Evolutionary conservation across 1,140 invertebrate genomes (phyloP), one percentile per base, ranked within the genome.

Genomic region (Probaryconus sp.): DNA sequence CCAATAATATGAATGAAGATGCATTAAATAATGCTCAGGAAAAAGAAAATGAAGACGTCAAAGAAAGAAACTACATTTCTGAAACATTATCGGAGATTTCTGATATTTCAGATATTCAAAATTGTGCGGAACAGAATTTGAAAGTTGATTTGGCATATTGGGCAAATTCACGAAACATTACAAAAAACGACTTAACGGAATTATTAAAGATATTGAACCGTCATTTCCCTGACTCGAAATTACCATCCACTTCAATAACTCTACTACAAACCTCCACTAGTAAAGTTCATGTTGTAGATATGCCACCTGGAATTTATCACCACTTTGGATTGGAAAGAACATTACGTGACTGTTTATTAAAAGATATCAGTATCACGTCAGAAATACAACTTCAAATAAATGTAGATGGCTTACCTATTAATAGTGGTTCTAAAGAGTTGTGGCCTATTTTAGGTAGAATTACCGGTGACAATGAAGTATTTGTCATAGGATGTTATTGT

Each of bases 401-500:
- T 11, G 21, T 48, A 14, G 45, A 48, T 33, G 45, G 45, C 10
- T 20, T 48, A 6, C 7, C 45, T 9, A 20, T 48, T 2, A 48
- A 33, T 33, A 10, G 6, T n/a, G 13, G 30, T 33, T 20, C 18
- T 7, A 48, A 48, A 18, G 7, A 48, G 13, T 16, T 51, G 7
- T 37, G 47, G 47, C 47, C 47, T 37, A 51, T 51, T 14, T 51
- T 51, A 17, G 30, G 47, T 4, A 3, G 11, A 21, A 37, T 51
- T 10, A 5, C 14, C 3, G 31, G 20, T 3, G 9, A 5, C 3
- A 24, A 13, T 16, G 13, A 26, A 26, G 9, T 53, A 10, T 42
- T 55, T 42, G 1, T 31, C 14, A 42, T 55, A 30, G 51, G 51
- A 2, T 73, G 51, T 68, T 53, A 64, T 40, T 63, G 53, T 6